Percentiles rank a stretch among this genome's conserved stretches.
phyloP scores from a whole-genome alignment of 92 coral and sea anemone genomes.

The Paragorgia papillata region DNA sequence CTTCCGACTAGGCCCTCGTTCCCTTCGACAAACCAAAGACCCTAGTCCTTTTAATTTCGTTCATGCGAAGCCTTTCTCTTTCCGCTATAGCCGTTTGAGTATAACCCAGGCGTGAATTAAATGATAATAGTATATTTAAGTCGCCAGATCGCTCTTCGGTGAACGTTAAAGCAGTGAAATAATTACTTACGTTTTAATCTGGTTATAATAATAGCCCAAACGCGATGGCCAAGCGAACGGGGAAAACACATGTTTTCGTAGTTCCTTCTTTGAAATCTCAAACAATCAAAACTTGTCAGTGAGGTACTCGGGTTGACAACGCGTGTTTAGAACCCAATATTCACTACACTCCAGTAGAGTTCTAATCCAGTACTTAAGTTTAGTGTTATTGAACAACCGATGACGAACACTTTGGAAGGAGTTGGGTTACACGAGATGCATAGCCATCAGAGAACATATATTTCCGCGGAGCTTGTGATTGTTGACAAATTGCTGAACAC shows the following conservation, averaged over 20 bases:
- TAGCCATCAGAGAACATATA: background rate
- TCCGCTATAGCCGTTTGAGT: no score
- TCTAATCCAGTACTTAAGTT: background rate
- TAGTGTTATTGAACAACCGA: background rate
- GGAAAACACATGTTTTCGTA: background rate
- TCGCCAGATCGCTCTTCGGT: no score
- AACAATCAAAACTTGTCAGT: conserved; percentile 20
- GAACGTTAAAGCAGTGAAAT: background rate
- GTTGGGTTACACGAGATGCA: conserved; percentile 31
- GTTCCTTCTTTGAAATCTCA: background rate
- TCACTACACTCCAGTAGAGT: no score
- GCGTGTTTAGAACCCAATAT: background rate
- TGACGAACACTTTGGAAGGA: background rate
- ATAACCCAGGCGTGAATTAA: no score
- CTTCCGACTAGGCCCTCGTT: no score
- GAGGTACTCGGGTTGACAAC: conserved; percentile 3
- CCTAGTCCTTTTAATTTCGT: no score
- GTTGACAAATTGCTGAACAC: conserved; percentile 46
- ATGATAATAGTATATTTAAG: no score
- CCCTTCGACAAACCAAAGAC: no score
- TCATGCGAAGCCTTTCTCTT: no score
- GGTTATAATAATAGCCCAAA: background rate
- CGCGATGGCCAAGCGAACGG: background rate
- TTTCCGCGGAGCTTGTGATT: conserved; percentile 4
- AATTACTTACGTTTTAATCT: no score